Evolutionary conservation across 1,140 invertebrate genomes (phyloP).

Genomic region (Stenopsyche tienmushanensis): DNA sequence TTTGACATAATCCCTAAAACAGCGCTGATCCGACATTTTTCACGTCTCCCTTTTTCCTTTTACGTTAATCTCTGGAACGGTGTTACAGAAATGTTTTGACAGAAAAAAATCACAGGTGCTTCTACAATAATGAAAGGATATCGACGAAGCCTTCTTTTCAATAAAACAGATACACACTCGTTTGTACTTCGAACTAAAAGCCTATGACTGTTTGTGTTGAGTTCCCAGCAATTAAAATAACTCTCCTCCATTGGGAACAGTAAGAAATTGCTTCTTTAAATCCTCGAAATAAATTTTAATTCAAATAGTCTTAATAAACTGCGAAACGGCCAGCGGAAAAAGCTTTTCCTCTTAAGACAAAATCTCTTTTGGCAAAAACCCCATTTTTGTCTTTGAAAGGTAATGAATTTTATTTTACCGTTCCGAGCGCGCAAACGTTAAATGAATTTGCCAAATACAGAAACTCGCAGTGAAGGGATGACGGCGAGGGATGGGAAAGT

Average conservation of each 20-base stretch:
- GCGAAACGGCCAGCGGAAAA: conserved; percentile 11
- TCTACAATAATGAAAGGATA: background rate
- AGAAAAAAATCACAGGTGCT: conserved; percentile 15
- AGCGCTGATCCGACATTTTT: background rate
- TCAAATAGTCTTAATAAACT: conserved; percentile 27
- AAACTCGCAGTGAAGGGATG: background rate
- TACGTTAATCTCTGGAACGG: background rate
- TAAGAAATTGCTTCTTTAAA: conserved; percentile 11
- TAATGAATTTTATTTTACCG: conserved; percentile 29
- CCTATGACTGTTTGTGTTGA: background rate
- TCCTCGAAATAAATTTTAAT: conserved; percentile 23
- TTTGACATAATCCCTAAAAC: conserved; percentile 26
- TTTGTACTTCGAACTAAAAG: background rate
- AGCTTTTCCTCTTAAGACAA: background rate
- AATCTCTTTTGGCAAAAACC: conserved; percentile 18
- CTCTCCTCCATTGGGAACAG: background rate
- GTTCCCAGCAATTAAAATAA: conserved; percentile 8
- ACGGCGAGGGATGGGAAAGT: too few species aligned
- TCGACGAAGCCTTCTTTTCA: background rate
- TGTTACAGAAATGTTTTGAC: background rate
- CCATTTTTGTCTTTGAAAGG: conserved; percentile 30
- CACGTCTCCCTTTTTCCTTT: conserved; percentile 1
- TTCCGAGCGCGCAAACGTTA: conserved; percentile 10
- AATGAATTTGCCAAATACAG: conserved; percentile 25
- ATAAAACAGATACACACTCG: background rate